Evolutionary conservation across 2,888 invertebrate genomes (phyloP).

Genomic region (Protonemura montana): DNA sequence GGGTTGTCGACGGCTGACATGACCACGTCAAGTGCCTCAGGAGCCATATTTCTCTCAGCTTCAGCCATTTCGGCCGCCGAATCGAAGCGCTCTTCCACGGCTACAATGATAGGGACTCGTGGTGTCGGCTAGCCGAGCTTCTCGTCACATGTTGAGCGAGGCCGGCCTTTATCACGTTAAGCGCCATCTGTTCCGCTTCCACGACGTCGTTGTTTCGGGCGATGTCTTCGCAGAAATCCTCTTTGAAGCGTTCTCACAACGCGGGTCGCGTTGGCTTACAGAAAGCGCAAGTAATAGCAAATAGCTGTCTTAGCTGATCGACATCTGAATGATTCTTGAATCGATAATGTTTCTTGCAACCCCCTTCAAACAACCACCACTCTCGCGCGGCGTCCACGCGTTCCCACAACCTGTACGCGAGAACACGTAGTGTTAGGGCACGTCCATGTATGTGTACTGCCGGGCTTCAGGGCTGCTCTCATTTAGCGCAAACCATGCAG

Average conservation of each 20-base stretch:
- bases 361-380: too few relatives aligned
- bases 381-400: constrained; percentile 54
- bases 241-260: constrained; percentile 45
- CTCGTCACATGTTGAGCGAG: neutral
- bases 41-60: neutral
- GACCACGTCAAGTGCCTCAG: neutral
- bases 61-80: neutral
- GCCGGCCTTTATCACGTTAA: neutral
- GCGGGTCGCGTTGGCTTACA: constrained; percentile 48
- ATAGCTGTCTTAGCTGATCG: constrained; percentile 52
- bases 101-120: neutral
- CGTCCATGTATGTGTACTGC: neutral
- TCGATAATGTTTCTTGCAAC: too few relatives aligned
- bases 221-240: neutral
- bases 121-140: neutral
- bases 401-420: too few relatives aligned
- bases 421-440: neutral
- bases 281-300: constrained; percentile 53
- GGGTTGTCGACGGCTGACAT: neutral
- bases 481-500: neutral
- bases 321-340: constrained; percentile 50
- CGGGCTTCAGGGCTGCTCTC: neutral
- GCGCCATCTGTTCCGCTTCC: neutral
- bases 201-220: neutral
- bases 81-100: neutral